Conservation (phyloP, 2,888 invertebrate genomes). For the Tiphia femorata region DNA sequence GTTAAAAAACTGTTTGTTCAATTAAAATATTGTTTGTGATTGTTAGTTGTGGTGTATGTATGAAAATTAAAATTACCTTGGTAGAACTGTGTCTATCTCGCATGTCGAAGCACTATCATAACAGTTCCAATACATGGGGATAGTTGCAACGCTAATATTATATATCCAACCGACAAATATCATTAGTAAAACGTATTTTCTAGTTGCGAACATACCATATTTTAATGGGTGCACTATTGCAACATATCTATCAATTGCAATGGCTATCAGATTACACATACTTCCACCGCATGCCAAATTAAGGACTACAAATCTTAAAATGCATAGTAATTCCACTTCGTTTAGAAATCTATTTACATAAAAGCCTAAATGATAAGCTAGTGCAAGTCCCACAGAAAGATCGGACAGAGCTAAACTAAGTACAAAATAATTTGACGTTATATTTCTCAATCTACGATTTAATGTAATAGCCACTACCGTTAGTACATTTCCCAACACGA, state of each 20-base stretch:
- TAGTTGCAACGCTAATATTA: constrained; percentile 76
- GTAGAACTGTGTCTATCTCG: constrained; percentile 78
- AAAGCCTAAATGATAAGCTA: constrained; percentile 85
- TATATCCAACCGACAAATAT: constrained; percentile 78
- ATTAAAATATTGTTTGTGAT: not conserved
- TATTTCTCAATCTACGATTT: constrained; percentile 77
- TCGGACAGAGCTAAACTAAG: constrained; percentile 85
- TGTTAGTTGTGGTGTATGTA: not conserved
- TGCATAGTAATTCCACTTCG: constrained; percentile 74
- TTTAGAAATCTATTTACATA: constrained; percentile 77
- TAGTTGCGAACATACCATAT: constrained; percentile 81
- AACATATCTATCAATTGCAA: constrained; percentile 83
- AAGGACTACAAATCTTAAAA: constrained; percentile 77
- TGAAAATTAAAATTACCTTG: constrained; percentile 63
- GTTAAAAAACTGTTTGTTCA: too few relatives aligned
- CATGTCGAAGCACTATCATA: constrained; percentile 76
- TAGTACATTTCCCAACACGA: constrained; percentile 81
- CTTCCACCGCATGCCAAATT: constrained; percentile 84
- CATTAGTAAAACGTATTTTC: constrained; percentile 74
- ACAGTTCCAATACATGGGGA: constrained; percentile 84
- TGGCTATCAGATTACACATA: constrained; percentile 82
- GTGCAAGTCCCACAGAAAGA: constrained; percentile 80
- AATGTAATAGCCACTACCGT: constrained; percentile 81
- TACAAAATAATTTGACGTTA: constrained; percentile 84
- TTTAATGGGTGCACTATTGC: constrained; percentile 85